A percentile compares a stretch with the other conserved stretches of the same genome.
phyloP scores from a whole-genome alignment of 2,113 vertebrate genomes.

The Orycteropus afer region DNA sequence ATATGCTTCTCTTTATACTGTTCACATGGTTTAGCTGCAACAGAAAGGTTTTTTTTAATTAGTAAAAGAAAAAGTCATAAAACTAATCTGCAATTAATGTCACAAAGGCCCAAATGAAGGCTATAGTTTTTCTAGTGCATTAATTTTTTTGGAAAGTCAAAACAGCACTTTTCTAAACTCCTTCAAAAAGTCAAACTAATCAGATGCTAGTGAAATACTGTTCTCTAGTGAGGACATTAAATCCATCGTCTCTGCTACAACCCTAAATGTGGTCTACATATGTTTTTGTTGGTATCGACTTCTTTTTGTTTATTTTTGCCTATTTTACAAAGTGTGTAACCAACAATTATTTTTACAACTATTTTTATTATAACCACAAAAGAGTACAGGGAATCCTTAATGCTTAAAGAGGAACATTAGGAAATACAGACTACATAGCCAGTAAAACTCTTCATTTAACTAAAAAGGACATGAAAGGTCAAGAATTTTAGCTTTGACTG shows the following conservation, averaged over 20 bases:
- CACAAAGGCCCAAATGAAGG: not conserved
- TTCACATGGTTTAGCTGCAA: not conserved
- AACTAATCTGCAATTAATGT: slow-evolving; percentile 9
- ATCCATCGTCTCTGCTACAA: not conserved
- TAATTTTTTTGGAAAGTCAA: slow-evolving; percentile 40
- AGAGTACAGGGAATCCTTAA: not conserved
- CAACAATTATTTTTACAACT: not conserved
- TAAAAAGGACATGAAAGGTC: not conserved
- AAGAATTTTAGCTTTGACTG: not conserved
- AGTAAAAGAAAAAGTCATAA: not conserved
- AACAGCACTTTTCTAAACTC: not conserved
- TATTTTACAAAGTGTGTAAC: not conserved
- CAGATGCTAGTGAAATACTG: not conserved
- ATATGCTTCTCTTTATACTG: not conserved
- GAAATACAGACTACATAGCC: not conserved
- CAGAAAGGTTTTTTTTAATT: not conserved
- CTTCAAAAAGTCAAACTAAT: not conserved
- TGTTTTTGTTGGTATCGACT: not conserved
- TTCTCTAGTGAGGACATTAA: not conserved
- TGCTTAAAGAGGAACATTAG: slow-evolving; percentile 20
- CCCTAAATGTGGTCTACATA: not conserved
- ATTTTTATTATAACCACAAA: not conserved
- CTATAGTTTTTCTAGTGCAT: not conserved
- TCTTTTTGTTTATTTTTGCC: not conserved
- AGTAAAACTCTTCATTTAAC: not conserved